A percentile compares a stretch with the other conserved stretches of the same genome.
phyloP scores from a whole-genome alignment of 2,888 invertebrate genomes.

The Drosophila quinaria region DNA sequence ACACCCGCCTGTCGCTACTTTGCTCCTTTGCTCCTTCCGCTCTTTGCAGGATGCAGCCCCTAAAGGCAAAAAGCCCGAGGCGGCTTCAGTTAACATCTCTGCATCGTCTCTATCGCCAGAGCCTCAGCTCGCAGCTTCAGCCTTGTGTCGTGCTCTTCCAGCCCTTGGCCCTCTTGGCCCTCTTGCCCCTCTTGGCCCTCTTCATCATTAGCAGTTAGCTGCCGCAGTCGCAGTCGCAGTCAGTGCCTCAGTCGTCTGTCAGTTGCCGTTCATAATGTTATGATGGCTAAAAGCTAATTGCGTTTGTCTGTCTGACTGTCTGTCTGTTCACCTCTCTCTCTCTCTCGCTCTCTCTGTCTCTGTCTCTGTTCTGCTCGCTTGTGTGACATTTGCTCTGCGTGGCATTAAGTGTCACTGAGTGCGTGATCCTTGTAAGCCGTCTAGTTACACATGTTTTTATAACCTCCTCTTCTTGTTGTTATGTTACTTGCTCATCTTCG shows the following conservation, averaged over 20 bases:
- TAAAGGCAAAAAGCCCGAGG: constrained; percentile 29
- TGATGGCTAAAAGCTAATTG: constrained; percentile 81
- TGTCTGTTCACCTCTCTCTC: not conserved
- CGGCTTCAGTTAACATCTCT: constrained; percentile 49
- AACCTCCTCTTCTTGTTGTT: constrained; percentile 49
- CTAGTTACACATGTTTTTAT: constrained; percentile 79
- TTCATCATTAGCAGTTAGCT: constrained; percentile 75
- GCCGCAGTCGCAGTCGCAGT: constrained; percentile 27
- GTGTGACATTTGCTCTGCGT: constrained; percentile 47
- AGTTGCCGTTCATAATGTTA: constrained; percentile 78
- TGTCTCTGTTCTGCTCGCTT: constrained; percentile 11
- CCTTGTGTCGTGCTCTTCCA: not conserved
- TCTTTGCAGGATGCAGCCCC: constrained; percentile 1
- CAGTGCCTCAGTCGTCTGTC: constrained; percentile 54
- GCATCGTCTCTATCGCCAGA: constrained; percentile 44
- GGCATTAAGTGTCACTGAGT: constrained; percentile 78
- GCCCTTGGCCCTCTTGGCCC: constrained; percentile 25
- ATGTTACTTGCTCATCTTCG: constrained; percentile 15
- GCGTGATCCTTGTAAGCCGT: constrained; percentile 80
- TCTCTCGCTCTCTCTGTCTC: not conserved
- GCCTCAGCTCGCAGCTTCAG: constrained; percentile 14
- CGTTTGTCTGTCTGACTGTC: constrained; percentile 67
- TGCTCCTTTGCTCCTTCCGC: no score
- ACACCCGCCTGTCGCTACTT: not conserved
- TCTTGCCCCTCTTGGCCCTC: constrained; percentile 32